These are phyloP conservation scores for Pterocles burchelli DNA, from an alignment of 2,113 vertebrate species.

Conservation along the genomic window DNA sequence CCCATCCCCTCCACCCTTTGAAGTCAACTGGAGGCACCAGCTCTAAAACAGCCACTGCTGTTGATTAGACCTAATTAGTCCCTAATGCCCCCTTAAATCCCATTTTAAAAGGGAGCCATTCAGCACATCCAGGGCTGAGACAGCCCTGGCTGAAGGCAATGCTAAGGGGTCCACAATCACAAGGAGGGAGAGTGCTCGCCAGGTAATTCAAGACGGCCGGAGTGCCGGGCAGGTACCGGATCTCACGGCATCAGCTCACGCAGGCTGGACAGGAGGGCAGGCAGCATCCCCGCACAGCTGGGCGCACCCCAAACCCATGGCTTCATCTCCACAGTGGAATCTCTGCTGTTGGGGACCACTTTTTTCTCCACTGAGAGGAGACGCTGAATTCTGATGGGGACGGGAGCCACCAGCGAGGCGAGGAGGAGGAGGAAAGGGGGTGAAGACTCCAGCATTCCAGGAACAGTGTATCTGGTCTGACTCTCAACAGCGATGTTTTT, in stretches of 20 bases:
- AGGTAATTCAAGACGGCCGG: background rate
- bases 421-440: background rate
- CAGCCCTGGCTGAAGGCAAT: constrained; percentile 20
- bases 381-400: background rate
- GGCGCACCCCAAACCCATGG: background rate
- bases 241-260: background rate
- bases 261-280: background rate
- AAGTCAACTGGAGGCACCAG: constrained; percentile 47
- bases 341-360: background rate
- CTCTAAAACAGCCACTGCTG: constrained; percentile 30
- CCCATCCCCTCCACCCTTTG: constrained; percentile 8
- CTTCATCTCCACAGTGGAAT: background rate
- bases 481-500: background rate
- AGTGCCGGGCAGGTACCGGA: background rate
- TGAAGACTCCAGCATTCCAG: background rate
- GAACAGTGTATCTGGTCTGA: background rate
- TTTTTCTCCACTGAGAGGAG: background rate
- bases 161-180: constrained; percentile 2
- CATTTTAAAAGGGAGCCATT: constrained; percentile 51
- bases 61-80: constrained; percentile 71
- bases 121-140: background rate
- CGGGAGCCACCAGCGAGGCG: accelerated
- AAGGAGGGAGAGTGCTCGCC: background rate
- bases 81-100: constrained; percentile 59
- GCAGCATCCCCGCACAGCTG: background rate